Evolutionary conservation across 2,888 invertebrate species (phyloP).

Genomic region (Drosophila tripunctata): DNA sequence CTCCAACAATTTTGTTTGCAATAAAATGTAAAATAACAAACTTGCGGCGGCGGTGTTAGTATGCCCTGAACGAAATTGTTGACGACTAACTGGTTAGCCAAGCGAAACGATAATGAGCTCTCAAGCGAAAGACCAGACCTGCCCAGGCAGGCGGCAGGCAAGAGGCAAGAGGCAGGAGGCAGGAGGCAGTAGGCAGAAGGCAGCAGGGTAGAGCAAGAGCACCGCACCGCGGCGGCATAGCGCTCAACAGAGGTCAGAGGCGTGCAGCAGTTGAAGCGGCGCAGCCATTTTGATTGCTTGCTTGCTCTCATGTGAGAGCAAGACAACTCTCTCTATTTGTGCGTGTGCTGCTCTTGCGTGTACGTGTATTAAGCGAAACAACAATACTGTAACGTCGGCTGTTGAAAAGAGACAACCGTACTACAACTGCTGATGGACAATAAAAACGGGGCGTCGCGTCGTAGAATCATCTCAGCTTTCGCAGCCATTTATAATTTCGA

Average conservation of each 20-base stretch:
- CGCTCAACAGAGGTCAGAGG: slow-evolving; percentile 25
- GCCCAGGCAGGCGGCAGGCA: too few relatives aligned
- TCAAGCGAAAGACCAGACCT: slow-evolving; percentile 78
- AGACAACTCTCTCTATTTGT: slow-evolving; percentile 25
- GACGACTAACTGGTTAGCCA: slow-evolving; percentile 79
- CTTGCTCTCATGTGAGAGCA: slow-evolving; percentile 15
- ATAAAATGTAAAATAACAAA: slow-evolving; percentile 55
- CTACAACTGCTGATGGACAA: not conserved
- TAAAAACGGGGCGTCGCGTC: slow-evolving; percentile 46
- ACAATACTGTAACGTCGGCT: slow-evolving; percentile 14
- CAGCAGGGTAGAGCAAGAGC: slow-evolving; percentile 44
- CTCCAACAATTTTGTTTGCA: slow-evolving; percentile 48
- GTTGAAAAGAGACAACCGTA: slow-evolving; percentile 22
- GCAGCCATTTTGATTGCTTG: slow-evolving; percentile 58
- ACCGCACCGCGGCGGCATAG: too few relatives aligned
- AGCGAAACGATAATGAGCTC: slow-evolving; percentile 83
- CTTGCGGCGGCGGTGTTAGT: slow-evolving; percentile 60
- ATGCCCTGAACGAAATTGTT: slow-evolving; percentile 57
- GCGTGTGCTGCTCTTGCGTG: not conserved
- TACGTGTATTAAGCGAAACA: not conserved
- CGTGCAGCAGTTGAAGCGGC: slow-evolving; percentile 27
- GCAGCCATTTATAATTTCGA: slow-evolving; percentile 51
- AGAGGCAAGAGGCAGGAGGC: too few relatives aligned
- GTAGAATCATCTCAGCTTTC: slow-evolving; percentile 47
- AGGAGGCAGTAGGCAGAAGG: too few relatives aligned